Percentiles rank a stretch among this genome's conserved stretches.
These are phyloP conservation scores for Mythimna albipuncta DNA, from an alignment of 2,888 invertebrate genomes.

Conservation along the genomic window DNA sequence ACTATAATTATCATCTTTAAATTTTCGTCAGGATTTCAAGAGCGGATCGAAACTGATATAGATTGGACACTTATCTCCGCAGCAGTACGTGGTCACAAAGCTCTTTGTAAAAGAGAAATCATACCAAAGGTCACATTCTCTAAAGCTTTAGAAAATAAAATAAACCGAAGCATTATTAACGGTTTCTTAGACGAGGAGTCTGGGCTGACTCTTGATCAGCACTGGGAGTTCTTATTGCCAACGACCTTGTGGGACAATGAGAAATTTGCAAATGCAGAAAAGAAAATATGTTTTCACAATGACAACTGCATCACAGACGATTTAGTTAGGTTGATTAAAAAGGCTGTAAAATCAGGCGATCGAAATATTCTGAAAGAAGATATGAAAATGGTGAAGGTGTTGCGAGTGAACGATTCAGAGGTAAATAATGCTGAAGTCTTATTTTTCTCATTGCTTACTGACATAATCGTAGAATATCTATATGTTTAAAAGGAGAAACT, in stretches of 20 bases:
- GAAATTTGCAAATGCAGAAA: slow-evolving; percentile 79
- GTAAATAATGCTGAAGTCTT: slow-evolving; percentile 60
- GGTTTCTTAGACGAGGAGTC: slow-evolving; percentile 79
- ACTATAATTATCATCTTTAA: background rate
- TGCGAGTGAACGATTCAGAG: slow-evolving; percentile 79
- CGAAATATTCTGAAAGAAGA: slow-evolving; percentile 73
- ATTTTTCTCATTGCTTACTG: background rate
- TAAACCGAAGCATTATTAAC: slow-evolving; percentile 76
- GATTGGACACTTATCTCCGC: slow-evolving; percentile 79
- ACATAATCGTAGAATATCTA: no score
- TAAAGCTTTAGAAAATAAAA: slow-evolving; percentile 78
- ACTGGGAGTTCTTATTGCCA: slow-evolving; percentile 81
- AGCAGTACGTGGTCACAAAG: slow-evolving; percentile 75
- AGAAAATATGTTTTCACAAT: slow-evolving; percentile 78
- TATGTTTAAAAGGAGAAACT: no score
- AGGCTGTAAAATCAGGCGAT: slow-evolving; percentile 72
- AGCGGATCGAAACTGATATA: slow-evolving; percentile 80
- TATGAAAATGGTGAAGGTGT: slow-evolving; percentile 72
- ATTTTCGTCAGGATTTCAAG: slow-evolving; percentile 76
- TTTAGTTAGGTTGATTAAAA: slow-evolving; percentile 76
- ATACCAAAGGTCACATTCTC: slow-evolving; percentile 73
- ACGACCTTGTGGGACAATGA: slow-evolving; percentile 83
- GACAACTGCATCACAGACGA: slow-evolving; percentile 80
- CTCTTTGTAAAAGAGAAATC: slow-evolving; percentile 70
- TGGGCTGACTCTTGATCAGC: slow-evolving; percentile 75